These are phyloP conservation scores for Saccostrea cuccullata DNA, from an alignment of 1,140 invertebrate genomes.

Conservation along the genomic window DNA sequence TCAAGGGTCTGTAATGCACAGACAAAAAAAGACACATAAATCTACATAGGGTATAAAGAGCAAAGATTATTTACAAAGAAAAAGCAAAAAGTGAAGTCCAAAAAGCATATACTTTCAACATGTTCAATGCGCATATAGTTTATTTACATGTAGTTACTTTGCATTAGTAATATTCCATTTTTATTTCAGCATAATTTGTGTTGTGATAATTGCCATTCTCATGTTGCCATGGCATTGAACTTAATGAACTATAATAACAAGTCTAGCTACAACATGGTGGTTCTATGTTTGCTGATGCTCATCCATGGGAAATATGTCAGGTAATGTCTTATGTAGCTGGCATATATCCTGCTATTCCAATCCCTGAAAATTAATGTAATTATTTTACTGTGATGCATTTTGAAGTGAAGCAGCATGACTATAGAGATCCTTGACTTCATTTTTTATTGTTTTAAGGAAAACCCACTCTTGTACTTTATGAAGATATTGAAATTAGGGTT, in stretches of 20 bases:
- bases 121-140: no score
- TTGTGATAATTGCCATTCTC: constrained; percentile 99
- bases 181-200: constrained; percentile 91
- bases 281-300: constrained; percentile 89
- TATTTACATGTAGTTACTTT: no score
- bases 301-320: constrained; percentile 91
- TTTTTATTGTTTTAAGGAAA: neutral
- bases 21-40: no score
- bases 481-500: neutral
- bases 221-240: constrained; percentile 96
- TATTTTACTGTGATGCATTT: neutral
- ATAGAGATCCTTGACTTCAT: neutral
- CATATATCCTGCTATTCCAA: neutral
- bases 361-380: neutral
- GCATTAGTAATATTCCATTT: neutral
- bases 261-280: constrained; percentile 95
- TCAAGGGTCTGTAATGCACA: no score
- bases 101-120: no score
- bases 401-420: neutral
- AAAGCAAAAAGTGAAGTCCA: no score
- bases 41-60: no score
- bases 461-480: neutral
- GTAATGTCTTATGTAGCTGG: constrained; percentile 77
- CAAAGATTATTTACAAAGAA: no score
- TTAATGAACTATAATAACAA: constrained; percentile 91